A percentile compares a stretch with the other conserved stretches of the same genome.
Conservation (phyloP, 2,888 invertebrate genomes). For the Sympetrum striolatum region DNA sequence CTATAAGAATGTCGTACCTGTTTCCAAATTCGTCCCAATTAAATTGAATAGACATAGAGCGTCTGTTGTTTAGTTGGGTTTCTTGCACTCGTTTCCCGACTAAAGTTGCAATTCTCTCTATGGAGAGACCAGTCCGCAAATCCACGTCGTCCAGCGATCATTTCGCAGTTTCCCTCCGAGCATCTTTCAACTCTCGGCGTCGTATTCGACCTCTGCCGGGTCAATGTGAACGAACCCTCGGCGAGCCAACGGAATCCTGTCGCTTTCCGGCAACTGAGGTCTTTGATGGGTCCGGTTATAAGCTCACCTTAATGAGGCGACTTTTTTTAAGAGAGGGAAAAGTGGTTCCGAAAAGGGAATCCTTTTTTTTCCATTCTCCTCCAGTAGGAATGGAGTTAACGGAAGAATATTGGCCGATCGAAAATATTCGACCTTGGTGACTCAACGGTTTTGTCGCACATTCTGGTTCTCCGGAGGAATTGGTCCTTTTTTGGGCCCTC, state of each 20-base stretch:
- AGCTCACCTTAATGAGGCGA: neutral
- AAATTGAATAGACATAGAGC: neutral
- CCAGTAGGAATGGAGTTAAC: neutral
- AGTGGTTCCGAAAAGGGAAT: neutral
- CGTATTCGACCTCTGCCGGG: neutral
- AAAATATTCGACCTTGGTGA: constrained; percentile 25
- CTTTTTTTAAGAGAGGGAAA: neutral
- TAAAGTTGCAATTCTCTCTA: too few relatives aligned
- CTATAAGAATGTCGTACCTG: too few relatives aligned
- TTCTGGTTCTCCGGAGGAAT: neutral
- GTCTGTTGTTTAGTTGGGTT: too few relatives aligned
- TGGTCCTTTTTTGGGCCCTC: neutral
- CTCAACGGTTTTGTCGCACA: neutral
- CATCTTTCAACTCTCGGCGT: neutral
- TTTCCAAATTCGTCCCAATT: too few relatives aligned
- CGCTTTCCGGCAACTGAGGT: neutral
- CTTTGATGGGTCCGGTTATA: neutral
- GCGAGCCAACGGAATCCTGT: neutral
- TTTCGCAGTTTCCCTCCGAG: neutral
- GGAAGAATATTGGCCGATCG: neutral
- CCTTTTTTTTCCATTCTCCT: neutral
- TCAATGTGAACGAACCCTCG: constrained; percentile 35
- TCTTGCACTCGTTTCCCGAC: neutral
- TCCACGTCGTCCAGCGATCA: neutral
- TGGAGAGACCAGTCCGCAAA: too few relatives aligned